Percentiles rank a stretch among this genome's conserved stretches.
These are phyloP conservation scores for Myathropa florea DNA, from an alignment of 2,888 invertebrate genomes.

Conservation along the genomic window DNA sequence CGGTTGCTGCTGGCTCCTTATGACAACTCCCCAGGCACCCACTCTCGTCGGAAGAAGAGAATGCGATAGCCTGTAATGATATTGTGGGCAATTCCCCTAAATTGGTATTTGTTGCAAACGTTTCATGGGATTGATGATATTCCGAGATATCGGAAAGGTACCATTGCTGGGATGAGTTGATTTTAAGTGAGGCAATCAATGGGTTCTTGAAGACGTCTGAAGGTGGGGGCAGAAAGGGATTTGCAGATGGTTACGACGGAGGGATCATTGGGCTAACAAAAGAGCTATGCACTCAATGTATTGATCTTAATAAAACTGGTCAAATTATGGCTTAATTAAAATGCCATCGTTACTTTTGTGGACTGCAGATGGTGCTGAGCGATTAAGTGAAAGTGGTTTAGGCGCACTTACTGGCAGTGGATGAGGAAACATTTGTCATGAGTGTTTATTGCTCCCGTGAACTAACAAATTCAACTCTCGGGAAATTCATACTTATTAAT, in stretches of 20 bases:
- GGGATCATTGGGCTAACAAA: not conserved
- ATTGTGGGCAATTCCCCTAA: slow-evolving; percentile 68
- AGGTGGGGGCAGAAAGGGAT: slow-evolving; percentile 16
- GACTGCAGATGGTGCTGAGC: not conserved
- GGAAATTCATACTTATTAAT: too few relatives aligned
- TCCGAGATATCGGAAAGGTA: slow-evolving; percentile 24
- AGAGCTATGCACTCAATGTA: not conserved
- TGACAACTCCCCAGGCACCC: not conserved
- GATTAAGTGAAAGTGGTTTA: not conserved
- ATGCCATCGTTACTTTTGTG: slow-evolving; percentile 3
- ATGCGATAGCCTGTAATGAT: slow-evolving; percentile 63
- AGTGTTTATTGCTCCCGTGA: too few relatives aligned
- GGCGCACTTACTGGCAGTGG: not conserved
- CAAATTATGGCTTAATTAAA: slow-evolving; percentile 41
- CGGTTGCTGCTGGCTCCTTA: not conserved
- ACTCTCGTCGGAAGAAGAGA: not conserved
- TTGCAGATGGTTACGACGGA: slow-evolving; percentile 16
- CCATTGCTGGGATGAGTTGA: slow-evolving; percentile 48
- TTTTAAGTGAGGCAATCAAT: slow-evolving; percentile 61
- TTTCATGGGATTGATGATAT: slow-evolving; percentile 45
- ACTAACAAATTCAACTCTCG: too few relatives aligned
- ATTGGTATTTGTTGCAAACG: slow-evolving; percentile 58
- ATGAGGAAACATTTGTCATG: too few relatives aligned
- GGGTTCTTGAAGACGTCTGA: not conserved
- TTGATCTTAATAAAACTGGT: not conserved